A percentile compares a stretch with the other conserved stretches of the same genome.
Evolutionary conservation across 2,797 vertebrate genomes (phyloP).

Genomic region (Hephaestus fuliginosus): DNA sequence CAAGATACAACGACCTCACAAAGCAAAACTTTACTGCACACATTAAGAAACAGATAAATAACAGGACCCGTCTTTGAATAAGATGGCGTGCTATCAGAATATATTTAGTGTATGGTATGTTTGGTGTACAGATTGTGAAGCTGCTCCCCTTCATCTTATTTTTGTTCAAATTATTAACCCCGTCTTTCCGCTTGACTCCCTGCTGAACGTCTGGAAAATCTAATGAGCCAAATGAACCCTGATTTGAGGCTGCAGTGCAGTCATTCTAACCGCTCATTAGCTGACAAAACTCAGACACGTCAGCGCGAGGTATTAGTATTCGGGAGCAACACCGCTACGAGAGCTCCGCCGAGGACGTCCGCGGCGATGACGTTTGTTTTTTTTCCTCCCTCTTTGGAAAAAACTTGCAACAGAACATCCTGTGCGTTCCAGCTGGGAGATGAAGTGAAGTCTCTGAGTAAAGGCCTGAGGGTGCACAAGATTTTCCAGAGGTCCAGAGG

Average conservation of each 20-base stretch:
- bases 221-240: conserved; percentile 43
- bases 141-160: background rate
- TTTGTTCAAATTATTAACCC: conserved; percentile 2
- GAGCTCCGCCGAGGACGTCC: conserved; percentile 20
- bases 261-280: conserved; percentile 37
- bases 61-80: background rate
- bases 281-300: conserved; percentile 18
- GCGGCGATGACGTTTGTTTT: conserved; percentile 41
- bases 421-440: conserved; percentile 57
- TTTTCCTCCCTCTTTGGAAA: conserved; percentile 44
- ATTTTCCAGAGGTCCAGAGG: conserved; percentile 63
- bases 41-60: no score
- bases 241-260: conserved; percentile 15
- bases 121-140: background rate
- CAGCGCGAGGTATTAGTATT: conserved; percentile 52
- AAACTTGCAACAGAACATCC: conserved; percentile 43
- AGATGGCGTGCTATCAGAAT: no score
- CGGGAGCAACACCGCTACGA: conserved; percentile 9
- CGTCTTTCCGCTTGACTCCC: conserved; percentile 43
- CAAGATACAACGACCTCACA: background rate
- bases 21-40: no score
- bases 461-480: conserved; percentile 61
- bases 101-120: background rate
- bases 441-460: conserved; percentile 34
- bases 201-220: conserved; percentile 39